Conservation (phyloP, 2,888 invertebrate genomes). For the Eristalis arbustorum region DNA sequence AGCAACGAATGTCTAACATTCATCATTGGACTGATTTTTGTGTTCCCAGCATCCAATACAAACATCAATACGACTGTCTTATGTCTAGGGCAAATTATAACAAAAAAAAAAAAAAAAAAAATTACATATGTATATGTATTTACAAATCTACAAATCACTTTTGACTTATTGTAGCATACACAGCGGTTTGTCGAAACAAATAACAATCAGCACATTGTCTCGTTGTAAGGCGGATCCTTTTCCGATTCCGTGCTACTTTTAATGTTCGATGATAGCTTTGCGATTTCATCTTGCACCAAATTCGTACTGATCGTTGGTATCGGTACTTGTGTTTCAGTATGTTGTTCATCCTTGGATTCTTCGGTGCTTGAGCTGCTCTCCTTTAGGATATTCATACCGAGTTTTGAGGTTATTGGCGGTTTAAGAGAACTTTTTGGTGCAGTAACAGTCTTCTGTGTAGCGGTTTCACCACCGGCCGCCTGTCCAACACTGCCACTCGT, state of each 20-base stretch:
- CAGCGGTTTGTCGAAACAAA: slow-evolving; percentile 43
- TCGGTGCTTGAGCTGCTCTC: slow-evolving; percentile 80
- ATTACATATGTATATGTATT: slow-evolving; percentile 31
- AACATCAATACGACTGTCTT: background rate
- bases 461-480: slow-evolving; percentile 57
- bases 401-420: slow-evolving; percentile 76
- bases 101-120: too few relatives aligned
- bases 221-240: slow-evolving; percentile 80
- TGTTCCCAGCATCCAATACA: slow-evolving; percentile 49
- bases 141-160: slow-evolving; percentile 66
- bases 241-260: slow-evolving; percentile 80
- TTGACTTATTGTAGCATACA: slow-evolving; percentile 59
- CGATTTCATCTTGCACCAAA: slow-evolving; percentile 80
- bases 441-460: slow-evolving; percentile 71
- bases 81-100: slow-evolving; percentile 25
- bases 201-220: slow-evolving; percentile 80
- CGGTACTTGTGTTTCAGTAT: slow-evolving; percentile 63
- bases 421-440: slow-evolving; percentile 78
- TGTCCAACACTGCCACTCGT: slow-evolving; percentile 50
- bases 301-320: slow-evolving; percentile 80
- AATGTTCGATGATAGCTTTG: slow-evolving; percentile 80
- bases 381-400: slow-evolving; percentile 79
- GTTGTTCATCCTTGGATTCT: slow-evolving; percentile 78
- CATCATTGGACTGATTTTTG: slow-evolving; percentile 52
- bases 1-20: slow-evolving; percentile 49